A percentile compares a stretch with the other conserved stretches of the same genome.
Conservation (phyloP, 2,113 vertebrate species). For the Anthoscopus minutus region DNA sequence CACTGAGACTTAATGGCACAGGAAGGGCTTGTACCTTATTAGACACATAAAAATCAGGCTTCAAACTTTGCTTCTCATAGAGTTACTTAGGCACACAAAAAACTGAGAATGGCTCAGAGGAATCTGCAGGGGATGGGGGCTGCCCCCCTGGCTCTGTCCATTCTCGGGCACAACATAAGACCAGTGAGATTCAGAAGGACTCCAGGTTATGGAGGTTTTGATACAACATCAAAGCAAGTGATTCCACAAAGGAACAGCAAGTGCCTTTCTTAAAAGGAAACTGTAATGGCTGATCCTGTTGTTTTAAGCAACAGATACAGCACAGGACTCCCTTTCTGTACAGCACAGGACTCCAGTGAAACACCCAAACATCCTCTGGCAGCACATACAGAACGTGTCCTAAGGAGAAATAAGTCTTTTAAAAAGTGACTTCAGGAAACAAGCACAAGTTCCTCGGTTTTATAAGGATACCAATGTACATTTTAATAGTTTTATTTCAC, state of each 20-base stretch:
- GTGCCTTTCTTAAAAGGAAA: conserved; percentile 20
- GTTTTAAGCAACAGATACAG: neutral
- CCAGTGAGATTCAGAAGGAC: neutral
- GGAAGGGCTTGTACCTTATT: neutral
- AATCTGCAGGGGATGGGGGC: neutral
- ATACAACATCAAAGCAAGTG: neutral
- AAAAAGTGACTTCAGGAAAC: neutral
- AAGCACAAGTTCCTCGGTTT: neutral
- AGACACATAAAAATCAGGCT: neutral
- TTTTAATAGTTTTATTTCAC: conserved; percentile 36
- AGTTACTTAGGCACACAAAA: neutral
- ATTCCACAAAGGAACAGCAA: conserved; percentile 33
- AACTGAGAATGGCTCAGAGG: fast-evolving
- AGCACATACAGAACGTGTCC: neutral
- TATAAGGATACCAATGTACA: conserved; percentile 15
- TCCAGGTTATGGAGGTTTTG: neutral
- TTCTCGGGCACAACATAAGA: neutral
- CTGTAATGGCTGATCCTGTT: neutral
- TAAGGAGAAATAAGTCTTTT: neutral
- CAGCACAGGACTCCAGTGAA: neutral
- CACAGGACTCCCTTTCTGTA: neutral
- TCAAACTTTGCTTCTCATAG: neutral
- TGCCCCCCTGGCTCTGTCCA: neutral
- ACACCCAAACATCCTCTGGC: neutral
- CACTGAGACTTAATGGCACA: neutral